phyloP scores from a whole-genome alignment of 2,797 vertebrate genomes.

The Anguilla megastoma region DNA sequence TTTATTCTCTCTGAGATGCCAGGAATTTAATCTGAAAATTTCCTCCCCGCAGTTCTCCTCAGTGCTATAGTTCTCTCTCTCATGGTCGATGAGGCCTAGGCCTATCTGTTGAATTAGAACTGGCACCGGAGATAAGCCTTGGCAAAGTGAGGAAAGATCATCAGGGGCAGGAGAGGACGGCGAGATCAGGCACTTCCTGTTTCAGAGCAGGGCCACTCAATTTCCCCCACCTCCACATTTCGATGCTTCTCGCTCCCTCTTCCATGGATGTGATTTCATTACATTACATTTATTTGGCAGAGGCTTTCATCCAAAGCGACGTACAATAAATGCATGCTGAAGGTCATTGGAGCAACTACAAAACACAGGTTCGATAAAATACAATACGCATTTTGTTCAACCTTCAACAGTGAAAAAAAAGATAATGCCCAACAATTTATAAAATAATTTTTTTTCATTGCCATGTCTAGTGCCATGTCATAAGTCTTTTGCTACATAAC shows the following conservation, averaged over 20 bases:
- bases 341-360: not conserved
- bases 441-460: too few species aligned
- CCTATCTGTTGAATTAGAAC: conserved; percentile 39
- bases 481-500: too few species aligned
- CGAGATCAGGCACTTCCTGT: conserved; percentile 53
- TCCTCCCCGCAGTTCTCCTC: not conserved
- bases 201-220: conserved; percentile 26
- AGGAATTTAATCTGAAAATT: conserved; percentile 20
- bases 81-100: conserved; percentile 1
- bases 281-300: conserved; percentile 23
- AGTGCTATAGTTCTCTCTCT: not conserved
- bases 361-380: not conserved
- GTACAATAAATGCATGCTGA: too few species aligned
- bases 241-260: conserved; percentile 35
- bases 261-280: conserved; percentile 43
- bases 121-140: conserved; percentile 59
- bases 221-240: conserved; percentile 27
- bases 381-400: not conserved
- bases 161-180: conserved; percentile 52
- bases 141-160: conserved; percentile 55
- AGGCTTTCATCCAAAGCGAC: too few species aligned
- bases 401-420: too few species aligned
- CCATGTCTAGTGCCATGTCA: too few species aligned
- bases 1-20: conserved; percentile 1
- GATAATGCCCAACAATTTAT: too few species aligned